Evolutionary conservation across 2,888 invertebrate species (phyloP).

Genomic region (Hirtodrosophila trivittata): DNA sequence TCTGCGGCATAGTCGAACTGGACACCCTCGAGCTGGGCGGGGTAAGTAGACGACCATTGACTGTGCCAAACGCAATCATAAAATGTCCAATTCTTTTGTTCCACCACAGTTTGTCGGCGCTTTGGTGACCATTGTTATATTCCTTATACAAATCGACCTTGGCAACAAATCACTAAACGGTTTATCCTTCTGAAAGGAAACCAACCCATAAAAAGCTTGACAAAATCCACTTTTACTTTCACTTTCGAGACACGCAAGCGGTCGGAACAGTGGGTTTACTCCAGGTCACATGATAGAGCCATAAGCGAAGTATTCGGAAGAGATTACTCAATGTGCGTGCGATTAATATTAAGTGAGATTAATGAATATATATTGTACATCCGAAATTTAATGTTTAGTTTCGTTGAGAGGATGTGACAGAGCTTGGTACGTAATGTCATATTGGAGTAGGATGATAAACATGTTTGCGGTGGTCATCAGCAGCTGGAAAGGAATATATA

Average conservation of each 20-base stretch:
- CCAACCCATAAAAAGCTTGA: constrained; percentile 25
- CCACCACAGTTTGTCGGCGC: constrained; percentile 68
- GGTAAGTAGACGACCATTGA: constrained; percentile 54
- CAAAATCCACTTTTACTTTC: too few species aligned
- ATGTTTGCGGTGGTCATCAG: constrained; percentile 54
- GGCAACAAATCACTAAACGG: constrained; percentile 65
- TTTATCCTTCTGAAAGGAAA: constrained; percentile 29
- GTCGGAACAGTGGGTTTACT: too few species aligned
- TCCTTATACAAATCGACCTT: constrained; percentile 80
- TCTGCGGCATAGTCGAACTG: constrained; percentile 76
- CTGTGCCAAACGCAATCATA: not conserved
- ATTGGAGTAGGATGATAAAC: constrained; percentile 64
- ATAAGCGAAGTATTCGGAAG: too few species aligned
- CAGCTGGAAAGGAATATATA: constrained; percentile 23
- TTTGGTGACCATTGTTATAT: constrained; percentile 76
- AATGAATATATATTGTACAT: not conserved
- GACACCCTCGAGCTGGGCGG: constrained; percentile 76
- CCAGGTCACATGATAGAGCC: too few species aligned
- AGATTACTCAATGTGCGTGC: too few species aligned
- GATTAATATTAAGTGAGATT: not conserved
- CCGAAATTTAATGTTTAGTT: constrained; percentile 14
- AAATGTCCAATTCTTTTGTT: constrained; percentile 31
- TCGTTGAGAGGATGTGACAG: constrained; percentile 32
- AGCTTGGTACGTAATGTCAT: constrained; percentile 61
- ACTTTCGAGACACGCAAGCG: too few species aligned